phyloP scores from a whole-genome alignment of 2,113 vertebrate genomes.

The Sorex fumeus region DNA sequence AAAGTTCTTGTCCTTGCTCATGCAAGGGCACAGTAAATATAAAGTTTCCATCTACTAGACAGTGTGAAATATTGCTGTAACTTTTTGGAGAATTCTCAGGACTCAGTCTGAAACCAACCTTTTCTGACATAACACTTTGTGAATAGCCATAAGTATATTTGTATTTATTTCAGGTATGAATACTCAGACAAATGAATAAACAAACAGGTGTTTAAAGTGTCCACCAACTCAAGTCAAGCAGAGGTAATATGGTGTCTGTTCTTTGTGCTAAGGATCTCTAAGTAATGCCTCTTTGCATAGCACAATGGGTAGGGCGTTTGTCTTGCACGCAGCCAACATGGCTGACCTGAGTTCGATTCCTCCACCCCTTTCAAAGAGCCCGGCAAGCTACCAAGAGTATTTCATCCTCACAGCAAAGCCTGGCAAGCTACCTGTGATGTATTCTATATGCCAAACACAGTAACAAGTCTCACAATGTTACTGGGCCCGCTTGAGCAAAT shows the following conservation, averaged over 20 bases:
- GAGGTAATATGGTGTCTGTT: neutral
- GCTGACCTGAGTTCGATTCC: no score
- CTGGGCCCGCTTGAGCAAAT: no score
- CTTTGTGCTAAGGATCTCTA: neutral
- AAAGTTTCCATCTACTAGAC: neutral
- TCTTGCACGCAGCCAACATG: no score
- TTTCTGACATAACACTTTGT: neutral
- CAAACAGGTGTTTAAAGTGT: neutral
- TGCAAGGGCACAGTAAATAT: conserved; percentile 49
- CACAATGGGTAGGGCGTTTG: no score
- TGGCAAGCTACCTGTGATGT: no score
- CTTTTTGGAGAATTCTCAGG: neutral
- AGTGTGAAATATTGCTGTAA: neutral
- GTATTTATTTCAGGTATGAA: neutral
- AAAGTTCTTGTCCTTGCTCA: conserved; percentile 54
- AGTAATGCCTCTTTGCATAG: neutral
- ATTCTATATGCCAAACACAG: no score
- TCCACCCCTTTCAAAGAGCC: no score
- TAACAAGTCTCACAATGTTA: no score
- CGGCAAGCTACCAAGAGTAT: no score
- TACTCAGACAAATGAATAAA: neutral
- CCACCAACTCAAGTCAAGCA: neutral
- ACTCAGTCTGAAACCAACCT: neutral
- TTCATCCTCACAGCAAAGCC: no score
- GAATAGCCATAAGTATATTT: neutral